Conservation (phyloP, 2,888 invertebrate species). For the Lycocerus yunnanus region DNA sequence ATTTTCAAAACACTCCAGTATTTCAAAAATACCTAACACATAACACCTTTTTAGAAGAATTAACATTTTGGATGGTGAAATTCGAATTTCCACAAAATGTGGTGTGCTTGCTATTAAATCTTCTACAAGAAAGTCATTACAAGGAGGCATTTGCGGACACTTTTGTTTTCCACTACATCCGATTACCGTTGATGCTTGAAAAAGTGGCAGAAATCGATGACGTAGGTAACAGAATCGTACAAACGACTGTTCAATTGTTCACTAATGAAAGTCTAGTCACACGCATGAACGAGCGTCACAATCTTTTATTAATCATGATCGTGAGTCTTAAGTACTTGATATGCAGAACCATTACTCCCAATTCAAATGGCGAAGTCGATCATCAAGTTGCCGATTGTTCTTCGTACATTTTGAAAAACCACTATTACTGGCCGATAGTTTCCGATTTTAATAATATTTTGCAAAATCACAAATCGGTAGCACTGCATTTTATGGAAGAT, state of each 20-base stretch:
- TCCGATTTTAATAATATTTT: constrained; percentile 96
- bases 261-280: constrained; percentile 90
- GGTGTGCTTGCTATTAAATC: constrained; percentile 91
- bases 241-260: constrained; percentile 96
- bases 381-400: constrained; percentile 88
- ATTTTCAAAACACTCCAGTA: constrained; percentile 80
- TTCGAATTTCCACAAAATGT: constrained; percentile 97
- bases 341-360: constrained; percentile 85
- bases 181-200: constrained; percentile 90
- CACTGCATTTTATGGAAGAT: constrained; percentile 86
- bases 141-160: constrained; percentile 93
- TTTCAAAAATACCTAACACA: constrained; percentile 79
- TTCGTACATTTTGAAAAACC: constrained; percentile 93
- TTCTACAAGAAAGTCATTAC: constrained; percentile 93
- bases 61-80: constrained; percentile 97
- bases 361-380: constrained; percentile 65
- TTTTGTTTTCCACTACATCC: constrained; percentile 95
- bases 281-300: constrained; percentile 88
- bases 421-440: constrained; percentile 97
- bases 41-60: constrained; percentile 87
- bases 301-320: constrained; percentile 91
- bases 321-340: constrained; percentile 91
- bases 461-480: constrained; percentile 84
- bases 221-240: constrained; percentile 93
- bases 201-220: constrained; percentile 86